Conservation (phyloP, 2,797 vertebrate genomes). For the Halcyon chelicuti region DNA sequence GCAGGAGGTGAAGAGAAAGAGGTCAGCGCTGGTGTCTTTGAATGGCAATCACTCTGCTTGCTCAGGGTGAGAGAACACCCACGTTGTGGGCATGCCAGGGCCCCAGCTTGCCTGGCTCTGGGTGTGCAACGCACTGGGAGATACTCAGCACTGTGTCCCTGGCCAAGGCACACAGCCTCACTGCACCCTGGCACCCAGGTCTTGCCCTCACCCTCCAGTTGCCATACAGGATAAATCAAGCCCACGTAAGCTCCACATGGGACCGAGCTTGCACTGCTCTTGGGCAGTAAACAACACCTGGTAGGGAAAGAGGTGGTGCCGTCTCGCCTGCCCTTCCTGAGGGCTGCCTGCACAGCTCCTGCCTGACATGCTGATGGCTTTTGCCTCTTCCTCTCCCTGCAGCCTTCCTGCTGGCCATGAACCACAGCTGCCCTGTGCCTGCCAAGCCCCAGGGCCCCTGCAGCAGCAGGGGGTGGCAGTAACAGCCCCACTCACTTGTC, state of each 20-base stretch:
- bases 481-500: conserved; percentile 87
- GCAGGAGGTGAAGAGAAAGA: not conserved
- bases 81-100: not conserved
- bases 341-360: not conserved
- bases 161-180: not conserved
- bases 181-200: not conserved
- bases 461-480: fast-evolving
- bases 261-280: not conserved
- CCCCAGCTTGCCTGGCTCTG: not conserved
- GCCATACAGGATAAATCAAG: not conserved
- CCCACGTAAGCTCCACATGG: fast-evolving
- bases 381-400: not conserved
- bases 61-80: not conserved
- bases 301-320: not conserved
- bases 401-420: not conserved
- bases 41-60: fast-evolving
- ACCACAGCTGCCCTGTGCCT: not conserved
- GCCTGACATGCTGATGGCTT: not conserved
- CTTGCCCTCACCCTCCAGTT: not conserved
- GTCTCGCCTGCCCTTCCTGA: not conserved
- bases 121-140: not conserved
- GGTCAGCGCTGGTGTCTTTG: not conserved
- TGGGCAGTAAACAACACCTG: not conserved
- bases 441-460: not conserved
- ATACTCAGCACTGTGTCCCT: fast-evolving